Conservation (phyloP, 2,797 vertebrate genomes). For the Crenichthys baileyi region DNA sequence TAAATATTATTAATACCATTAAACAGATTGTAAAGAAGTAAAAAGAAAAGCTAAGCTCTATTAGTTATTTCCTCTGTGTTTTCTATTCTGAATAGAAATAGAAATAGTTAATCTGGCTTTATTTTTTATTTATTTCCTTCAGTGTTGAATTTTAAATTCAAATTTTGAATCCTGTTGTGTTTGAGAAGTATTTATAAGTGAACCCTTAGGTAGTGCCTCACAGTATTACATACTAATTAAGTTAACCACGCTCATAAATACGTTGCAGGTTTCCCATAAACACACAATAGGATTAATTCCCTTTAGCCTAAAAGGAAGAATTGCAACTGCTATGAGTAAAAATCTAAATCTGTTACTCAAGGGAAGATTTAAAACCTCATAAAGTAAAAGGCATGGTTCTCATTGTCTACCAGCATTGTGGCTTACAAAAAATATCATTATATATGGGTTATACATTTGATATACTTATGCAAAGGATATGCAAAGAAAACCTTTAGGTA, state of each 20-base stretch:
- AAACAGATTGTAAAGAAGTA: neutral
- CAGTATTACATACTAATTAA: constrained; percentile 76
- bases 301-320: constrained; percentile 78
- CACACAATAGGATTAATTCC: constrained; percentile 76
- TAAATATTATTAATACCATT: neutral
- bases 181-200: constrained; percentile 58
- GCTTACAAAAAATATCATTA: constrained; percentile 59
- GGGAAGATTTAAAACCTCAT: constrained; percentile 65
- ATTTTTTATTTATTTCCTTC: constrained; percentile 9
- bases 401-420: constrained; percentile 61
- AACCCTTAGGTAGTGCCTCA: constrained; percentile 78
- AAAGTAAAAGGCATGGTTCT: constrained; percentile 38
- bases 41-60: neutral
- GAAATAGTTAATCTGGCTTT: neutral
- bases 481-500: neutral
- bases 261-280: constrained; percentile 69
- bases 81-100: no score
- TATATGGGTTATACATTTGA: constrained; percentile 52
- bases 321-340: constrained; percentile 70
- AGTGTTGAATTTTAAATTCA: constrained; percentile 31
- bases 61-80: neutral
- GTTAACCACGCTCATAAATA: constrained; percentile 81
- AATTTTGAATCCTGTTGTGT: constrained; percentile 40
- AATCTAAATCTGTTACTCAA: constrained; percentile 75
- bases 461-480: constrained; percentile 29